Conservation (phyloP, 2,113 vertebrate species). For the Indri indri region DNA sequence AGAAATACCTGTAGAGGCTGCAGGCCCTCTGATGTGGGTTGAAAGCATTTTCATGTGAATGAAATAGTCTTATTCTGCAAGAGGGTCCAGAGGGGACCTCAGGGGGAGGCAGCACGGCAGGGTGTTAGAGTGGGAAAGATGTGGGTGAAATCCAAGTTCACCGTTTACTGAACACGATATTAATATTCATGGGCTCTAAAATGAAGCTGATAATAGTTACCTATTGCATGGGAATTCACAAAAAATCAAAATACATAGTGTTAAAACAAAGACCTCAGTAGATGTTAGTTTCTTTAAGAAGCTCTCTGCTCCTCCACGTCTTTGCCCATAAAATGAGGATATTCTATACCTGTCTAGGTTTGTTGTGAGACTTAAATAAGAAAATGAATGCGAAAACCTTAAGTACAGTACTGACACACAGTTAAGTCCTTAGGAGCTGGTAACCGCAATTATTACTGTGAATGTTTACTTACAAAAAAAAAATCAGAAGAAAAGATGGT, state of each 20-base stretch:
- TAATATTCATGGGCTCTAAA: not conserved
- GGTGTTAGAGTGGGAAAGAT: not conserved
- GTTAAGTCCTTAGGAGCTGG: not conserved
- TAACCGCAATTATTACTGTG: not conserved
- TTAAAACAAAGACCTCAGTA: not conserved
- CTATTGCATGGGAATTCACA: not conserved
- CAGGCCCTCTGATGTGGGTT: not conserved
- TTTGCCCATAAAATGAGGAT: not conserved
- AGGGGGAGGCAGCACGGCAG: not conserved
- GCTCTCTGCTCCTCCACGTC: not conserved
- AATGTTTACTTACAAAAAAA: not conserved
- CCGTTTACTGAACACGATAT: not conserved
- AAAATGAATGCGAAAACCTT: not conserved
- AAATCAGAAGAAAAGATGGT: not conserved
- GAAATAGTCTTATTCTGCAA: not conserved
- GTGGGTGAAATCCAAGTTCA: not conserved
- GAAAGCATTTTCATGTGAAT: not conserved
- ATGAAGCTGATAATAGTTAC: not conserved
- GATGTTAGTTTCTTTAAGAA: not conserved
- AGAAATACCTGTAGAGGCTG: not conserved
- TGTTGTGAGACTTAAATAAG: not conserved
- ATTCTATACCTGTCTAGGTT: not conserved
- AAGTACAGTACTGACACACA: not conserved
- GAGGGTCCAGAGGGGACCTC: not conserved
- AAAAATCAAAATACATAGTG: not conserved